Conservation (phyloP, 1,140 invertebrate genomes). For the Macrostomum lignano region DNA sequence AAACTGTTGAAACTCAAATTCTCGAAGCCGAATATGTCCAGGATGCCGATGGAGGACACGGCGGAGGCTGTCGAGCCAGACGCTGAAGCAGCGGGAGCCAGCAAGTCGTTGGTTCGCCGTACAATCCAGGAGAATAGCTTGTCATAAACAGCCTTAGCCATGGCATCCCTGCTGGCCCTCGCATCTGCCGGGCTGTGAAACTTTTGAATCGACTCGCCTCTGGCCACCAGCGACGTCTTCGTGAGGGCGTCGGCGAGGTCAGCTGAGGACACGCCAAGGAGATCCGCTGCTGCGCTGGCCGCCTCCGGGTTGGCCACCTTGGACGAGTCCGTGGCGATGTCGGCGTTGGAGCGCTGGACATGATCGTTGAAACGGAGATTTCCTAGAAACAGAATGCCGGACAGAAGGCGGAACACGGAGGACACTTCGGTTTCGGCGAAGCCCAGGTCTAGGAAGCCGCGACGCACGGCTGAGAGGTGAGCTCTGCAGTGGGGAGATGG, state of each 20-base stretch:
- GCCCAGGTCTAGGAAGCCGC: no score
- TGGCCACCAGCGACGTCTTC: no score
- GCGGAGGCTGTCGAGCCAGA: not conserved
- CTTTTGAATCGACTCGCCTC: no score
- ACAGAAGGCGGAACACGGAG: constrained; percentile 40
- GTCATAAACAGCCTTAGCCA: constrained; percentile 19
- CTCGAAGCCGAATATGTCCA: constrained; percentile 61
- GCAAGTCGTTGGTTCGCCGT: constrained; percentile 46
- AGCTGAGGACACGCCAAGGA: not conserved
- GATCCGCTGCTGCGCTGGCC: not conserved
- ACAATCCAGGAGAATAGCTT: constrained; percentile 51
- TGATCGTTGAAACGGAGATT: constrained; percentile 46
- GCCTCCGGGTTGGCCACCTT: not conserved
- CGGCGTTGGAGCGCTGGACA: constrained; percentile 3
- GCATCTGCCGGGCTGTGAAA: no score
- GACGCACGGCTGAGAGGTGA: no score
- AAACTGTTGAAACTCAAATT: constrained; percentile 52
- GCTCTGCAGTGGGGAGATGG: no score
- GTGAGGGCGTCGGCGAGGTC: no score
- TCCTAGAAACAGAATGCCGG: constrained; percentile 43
- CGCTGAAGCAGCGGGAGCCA: constrained; percentile 28
- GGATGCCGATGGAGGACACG: constrained; percentile 32
- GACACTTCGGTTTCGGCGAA: no score
- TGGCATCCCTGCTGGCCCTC: no score
- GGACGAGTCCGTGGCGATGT: constrained; percentile 5